Conservation (phyloP, 2,113 vertebrate species). For the Edolisoma coerulescens region DNA sequence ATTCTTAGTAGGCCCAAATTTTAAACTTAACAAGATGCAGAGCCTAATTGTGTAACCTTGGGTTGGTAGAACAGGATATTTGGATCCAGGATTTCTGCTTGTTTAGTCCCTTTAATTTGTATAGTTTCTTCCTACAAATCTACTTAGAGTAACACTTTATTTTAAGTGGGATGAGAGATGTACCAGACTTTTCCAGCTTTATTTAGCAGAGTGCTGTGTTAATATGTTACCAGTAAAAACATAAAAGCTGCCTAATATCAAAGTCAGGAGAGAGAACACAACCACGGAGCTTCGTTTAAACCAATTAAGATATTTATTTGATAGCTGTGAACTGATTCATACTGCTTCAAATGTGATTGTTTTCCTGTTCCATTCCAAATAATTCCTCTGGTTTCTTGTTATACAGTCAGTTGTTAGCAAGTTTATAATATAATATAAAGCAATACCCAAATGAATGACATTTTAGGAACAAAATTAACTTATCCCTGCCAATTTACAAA, state of each 20-base stretch:
- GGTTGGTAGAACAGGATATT: not conserved
- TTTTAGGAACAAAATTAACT: slow-evolving; percentile 31
- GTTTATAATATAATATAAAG: not conserved
- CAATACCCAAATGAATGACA: not conserved
- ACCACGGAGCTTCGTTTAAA: not conserved
- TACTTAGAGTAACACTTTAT: not conserved
- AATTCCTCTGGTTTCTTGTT: not conserved
- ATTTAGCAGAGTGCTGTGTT: not conserved
- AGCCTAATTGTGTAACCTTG: not conserved
- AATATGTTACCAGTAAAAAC: not conserved
- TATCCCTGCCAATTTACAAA: not conserved
- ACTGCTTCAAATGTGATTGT: not conserved
- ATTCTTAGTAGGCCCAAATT: not conserved
- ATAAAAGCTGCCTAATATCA: not conserved
- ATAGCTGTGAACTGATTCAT: not conserved
- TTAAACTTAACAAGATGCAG: not conserved
- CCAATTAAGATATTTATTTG: not conserved
- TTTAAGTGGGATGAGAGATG: not conserved
- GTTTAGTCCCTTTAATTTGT: not conserved
- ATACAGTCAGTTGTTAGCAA: not conserved
- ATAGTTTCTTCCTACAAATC: not conserved
- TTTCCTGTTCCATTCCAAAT: not conserved
- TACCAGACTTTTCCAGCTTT: not conserved
- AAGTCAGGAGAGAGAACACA: not conserved
- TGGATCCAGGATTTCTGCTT: not conserved